Conservation (phyloP, 1,140 invertebrate genomes). For the Hydropsyche tenuis region DNA sequence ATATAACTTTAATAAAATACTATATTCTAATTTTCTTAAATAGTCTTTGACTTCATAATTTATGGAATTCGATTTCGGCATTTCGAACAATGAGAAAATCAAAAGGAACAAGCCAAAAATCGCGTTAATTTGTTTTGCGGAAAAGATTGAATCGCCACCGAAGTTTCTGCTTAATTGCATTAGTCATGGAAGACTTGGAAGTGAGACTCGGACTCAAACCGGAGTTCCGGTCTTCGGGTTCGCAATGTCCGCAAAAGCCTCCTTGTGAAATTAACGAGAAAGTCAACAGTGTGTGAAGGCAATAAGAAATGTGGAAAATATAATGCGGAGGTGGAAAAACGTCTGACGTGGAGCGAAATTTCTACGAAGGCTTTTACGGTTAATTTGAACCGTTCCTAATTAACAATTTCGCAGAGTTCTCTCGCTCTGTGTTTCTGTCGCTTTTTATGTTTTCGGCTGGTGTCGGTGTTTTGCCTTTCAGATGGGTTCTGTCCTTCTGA, state of each 20-base stretch:
- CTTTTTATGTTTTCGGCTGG: too few species aligned
- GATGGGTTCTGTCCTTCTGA: too few species aligned
- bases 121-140: constrained; percentile 6
- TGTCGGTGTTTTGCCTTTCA: too few species aligned
- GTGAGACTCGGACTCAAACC: not conserved
- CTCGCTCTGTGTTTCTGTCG: not conserved
- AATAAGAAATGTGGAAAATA: constrained; percentile 25
- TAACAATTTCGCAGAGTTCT: constrained; percentile 9
- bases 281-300: constrained; percentile 16
- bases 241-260: not conserved
- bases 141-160: constrained; percentile 6
- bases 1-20: too few species aligned
- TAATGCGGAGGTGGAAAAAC: not conserved
- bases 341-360: too few species aligned
- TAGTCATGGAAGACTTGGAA: not conserved
- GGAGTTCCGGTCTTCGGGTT: not conserved
- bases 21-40: too few species aligned
- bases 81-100: too few species aligned
- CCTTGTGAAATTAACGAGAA: constrained; percentile 17
- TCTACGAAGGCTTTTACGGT: constrained; percentile 10
- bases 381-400: constrained; percentile 20
- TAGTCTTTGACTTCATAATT: too few species aligned
- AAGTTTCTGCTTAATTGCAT: constrained; percentile 19
- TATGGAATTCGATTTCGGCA: not conserved
- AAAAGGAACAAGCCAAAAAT: too few species aligned